Base-by-base conservation (phyloP, 2,888 invertebrate species). In the Creontiades dilutus region DNA sequence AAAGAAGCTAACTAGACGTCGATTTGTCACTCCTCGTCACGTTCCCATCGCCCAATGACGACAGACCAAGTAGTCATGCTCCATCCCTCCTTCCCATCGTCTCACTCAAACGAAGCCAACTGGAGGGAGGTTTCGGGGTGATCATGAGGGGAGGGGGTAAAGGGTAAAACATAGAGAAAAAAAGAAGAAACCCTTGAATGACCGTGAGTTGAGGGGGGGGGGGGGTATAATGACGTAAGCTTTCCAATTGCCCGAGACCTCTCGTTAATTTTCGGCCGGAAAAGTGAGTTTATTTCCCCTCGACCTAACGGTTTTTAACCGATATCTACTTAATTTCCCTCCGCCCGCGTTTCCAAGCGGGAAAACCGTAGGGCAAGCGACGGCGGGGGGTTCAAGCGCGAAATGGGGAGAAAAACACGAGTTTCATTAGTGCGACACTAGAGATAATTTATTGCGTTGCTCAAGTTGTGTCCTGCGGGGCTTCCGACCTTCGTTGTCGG, bases 341-440 rank as follows among this genome's bases (percentile, higher is more conserved):
- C 19, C 68, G 19, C 23, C n/a, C 23, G 68, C 12, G 68, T 27
- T n/a, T 27, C 19, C 68, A 23, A 68, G 68, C 68, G 68, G 19
- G 37, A 23, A 68, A 68, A 23, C 68, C 68, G 68, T 68, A 27
- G 23, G 12, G 68, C 68, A 23, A 68, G 68, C 23, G n/a, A n/a
- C n/a, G n/a, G n/a, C n/a, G n/a, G n/a, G 23, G 68, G 19, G 23
- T 2, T 19, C 23, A 27, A 68, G 68, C 68, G 68, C 68, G 23
- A 68, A 68, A 68, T 68, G 27, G 23, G 68, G 68, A 23, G 68
- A 68, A 23, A 57, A 68, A 68, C 68, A 68, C 68, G 68, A 68
- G 68, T 68, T 68, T 68, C 68, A 68, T 68, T 68, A 68, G 68
- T 68, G 68, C 68, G 68, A 68, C 68, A 23, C 68, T 68, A 68